Conservation (phyloP, 2,888 invertebrate genomes). For the Ornithoptera priamus region DNA sequence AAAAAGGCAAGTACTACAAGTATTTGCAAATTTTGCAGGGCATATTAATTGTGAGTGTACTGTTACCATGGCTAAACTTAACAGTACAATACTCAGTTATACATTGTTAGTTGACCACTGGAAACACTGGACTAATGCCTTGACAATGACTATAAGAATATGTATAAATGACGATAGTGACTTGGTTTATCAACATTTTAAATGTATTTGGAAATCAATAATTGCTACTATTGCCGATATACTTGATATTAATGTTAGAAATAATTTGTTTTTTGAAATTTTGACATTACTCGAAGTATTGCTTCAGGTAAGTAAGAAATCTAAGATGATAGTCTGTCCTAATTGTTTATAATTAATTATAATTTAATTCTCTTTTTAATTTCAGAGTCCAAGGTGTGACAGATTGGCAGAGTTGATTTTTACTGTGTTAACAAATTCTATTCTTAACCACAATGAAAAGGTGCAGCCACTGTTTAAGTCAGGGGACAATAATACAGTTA, state of each 20-base stretch:
- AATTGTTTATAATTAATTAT: neutral
- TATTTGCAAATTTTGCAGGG: constrained; percentile 60
- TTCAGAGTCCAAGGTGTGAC: constrained; percentile 24
- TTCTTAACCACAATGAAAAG: constrained; percentile 44
- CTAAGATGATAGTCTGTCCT: constrained; percentile 3
- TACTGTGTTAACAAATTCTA: constrained; percentile 43
- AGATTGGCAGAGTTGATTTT: constrained; percentile 43
- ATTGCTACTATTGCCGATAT: constrained; percentile 51
- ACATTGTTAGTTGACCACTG: constrained; percentile 51
- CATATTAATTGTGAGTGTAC: constrained; percentile 60
- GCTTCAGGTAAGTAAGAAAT: constrained; percentile 47
- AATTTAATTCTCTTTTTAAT: neutral
- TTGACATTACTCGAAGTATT: constrained; percentile 44
- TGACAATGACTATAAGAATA: constrained; percentile 47
- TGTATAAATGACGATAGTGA: constrained; percentile 38
- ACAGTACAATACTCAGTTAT: constrained; percentile 46
- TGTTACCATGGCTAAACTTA: constrained; percentile 46
- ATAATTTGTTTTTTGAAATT: constrained; percentile 53
- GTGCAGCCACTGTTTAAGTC: constrained; percentile 42
- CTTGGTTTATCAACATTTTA: constrained; percentile 41
- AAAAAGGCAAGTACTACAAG: constrained; percentile 51
- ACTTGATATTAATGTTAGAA: constrained; percentile 51
- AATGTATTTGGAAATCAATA: constrained; percentile 65
- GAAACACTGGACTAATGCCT: constrained; percentile 53
- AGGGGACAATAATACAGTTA: constrained; percentile 39